A percentile compares a stretch with the other conserved stretches of the same genome.
Evolutionary conservation across 2,888 invertebrate genomes (phyloP).

Genomic region (Athalia cordata): DNA sequence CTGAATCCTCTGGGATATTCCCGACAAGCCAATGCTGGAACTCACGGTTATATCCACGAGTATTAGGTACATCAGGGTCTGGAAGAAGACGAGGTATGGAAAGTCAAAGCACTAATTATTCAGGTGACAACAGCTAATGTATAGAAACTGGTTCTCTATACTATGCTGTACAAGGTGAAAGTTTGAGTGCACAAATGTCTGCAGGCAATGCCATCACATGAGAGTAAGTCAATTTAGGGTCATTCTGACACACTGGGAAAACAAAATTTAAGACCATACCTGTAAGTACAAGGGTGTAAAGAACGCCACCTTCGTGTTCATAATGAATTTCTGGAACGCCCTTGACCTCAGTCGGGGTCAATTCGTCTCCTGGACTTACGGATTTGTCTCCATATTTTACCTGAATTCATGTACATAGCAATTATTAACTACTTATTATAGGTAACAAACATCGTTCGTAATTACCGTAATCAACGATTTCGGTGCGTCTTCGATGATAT

Average conservation of each 20-base stretch:
- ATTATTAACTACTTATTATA: neutral
- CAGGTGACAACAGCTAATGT: neutral
- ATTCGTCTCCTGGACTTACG: slow-evolving; percentile 66
- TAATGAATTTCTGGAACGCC: slow-evolving; percentile 68
- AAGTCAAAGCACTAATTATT: neutral
- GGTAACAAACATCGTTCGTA: neutral
- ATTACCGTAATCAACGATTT: slow-evolving; percentile 66
- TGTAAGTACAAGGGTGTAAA: slow-evolving; percentile 70
- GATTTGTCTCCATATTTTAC: slow-evolving; percentile 66
- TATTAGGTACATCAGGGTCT: slow-evolving; percentile 68
- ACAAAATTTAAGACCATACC: slow-evolving; percentile 55
- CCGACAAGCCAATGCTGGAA: slow-evolving; percentile 72
- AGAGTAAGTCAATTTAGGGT: neutral
- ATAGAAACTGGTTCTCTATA: slow-evolving; percentile 27
- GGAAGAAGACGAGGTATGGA: neutral
- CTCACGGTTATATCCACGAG: slow-evolving; percentile 67
- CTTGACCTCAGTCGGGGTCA: slow-evolving; percentile 66
- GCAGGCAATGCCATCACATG: neutral
- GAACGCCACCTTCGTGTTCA: slow-evolving; percentile 70
- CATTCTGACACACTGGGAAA: neutral
- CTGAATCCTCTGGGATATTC: slow-evolving; percentile 71
- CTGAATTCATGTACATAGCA: slow-evolving; percentile 52
- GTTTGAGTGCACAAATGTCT: neutral
- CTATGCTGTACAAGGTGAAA: neutral
- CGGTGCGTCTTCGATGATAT: slow-evolving; percentile 67